Conservation (phyloP, 2,113 vertebrate species). For the Octodon degus region DNA sequence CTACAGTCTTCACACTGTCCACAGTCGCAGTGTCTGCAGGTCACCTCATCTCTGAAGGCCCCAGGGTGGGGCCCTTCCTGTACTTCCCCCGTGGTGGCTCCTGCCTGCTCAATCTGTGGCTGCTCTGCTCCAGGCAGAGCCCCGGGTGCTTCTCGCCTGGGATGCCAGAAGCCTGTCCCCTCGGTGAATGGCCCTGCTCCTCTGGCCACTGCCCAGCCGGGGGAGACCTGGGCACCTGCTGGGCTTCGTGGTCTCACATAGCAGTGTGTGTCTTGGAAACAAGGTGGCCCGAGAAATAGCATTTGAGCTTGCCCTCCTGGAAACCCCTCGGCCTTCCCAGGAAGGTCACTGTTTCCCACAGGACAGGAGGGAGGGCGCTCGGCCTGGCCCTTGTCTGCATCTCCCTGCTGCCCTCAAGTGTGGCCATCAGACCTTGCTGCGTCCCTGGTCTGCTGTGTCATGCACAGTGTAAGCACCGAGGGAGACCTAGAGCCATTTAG, state of each 20-base stretch:
- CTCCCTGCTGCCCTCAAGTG: not conserved
- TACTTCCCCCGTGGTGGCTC: not conserved
- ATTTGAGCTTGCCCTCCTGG: accelerated
- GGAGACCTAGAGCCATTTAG: not conserved
- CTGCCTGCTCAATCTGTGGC: not conserved
- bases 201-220: too few species aligned
- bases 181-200: not conserved
- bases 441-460: not conserved
- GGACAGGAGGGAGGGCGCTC: not conserved
- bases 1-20: not conserved
- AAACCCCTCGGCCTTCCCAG: too few species aligned
- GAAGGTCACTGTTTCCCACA: accelerated
- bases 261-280: not conserved
- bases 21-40: not conserved
- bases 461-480: too few species aligned
- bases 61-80: not conserved
- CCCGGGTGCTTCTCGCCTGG: not conserved
- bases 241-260: accelerated
- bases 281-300: not conserved
- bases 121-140: not conserved
- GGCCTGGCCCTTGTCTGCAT: not conserved
- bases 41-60: not conserved
- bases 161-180: not conserved
- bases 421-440: too few species aligned
- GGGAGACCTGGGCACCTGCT: too few species aligned